Percentiles rank a stretch among this genome's conserved stretches.
These are phyloP conservation scores for Cyphomyrus discorhynchus DNA, from an alignment of 2,113 vertebrate genomes.

Conservation along the genomic window DNA sequence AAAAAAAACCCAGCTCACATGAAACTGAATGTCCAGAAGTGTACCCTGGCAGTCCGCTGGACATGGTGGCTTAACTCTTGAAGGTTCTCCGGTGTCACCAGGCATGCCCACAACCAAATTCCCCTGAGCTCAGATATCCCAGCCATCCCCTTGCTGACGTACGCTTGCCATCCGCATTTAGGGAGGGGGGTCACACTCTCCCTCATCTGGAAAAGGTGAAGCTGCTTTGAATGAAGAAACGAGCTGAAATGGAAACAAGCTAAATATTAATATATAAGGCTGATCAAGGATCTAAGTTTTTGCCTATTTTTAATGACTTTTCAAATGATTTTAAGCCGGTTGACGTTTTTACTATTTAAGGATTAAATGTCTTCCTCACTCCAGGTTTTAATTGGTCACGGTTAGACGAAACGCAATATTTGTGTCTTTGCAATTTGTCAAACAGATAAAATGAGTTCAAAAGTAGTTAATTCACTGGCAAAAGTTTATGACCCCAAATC, in stretches of 20 bases:
- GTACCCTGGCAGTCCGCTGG: slow-evolving; percentile 49
- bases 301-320: not conserved
- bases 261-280: not conserved
- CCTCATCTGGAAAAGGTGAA: slow-evolving; percentile 47
- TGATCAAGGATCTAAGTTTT: not conserved
- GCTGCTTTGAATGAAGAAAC: slow-evolving; percentile 36
- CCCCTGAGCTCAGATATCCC: slow-evolving; percentile 43
- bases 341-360: not conserved
- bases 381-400: not conserved
- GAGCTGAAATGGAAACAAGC: slow-evolving; percentile 18
- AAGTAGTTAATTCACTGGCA: slow-evolving; percentile 53
- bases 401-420: not conserved
- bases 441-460: slow-evolving; percentile 49
- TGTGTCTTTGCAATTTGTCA: slow-evolving; percentile 30
- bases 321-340: not conserved
- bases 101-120: slow-evolving; percentile 57
- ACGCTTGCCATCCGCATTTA: slow-evolving; percentile 57
- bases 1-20: slow-evolving; percentile 28
- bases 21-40: slow-evolving; percentile 24
- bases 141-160: slow-evolving; percentile 55
- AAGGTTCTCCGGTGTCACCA: slow-evolving; percentile 62
- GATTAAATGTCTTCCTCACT: not conserved
- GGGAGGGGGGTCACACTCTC: slow-evolving; percentile 51
- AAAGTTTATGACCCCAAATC: slow-evolving; percentile 49
- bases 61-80: slow-evolving; percentile 47